Conservation (phyloP, 1,140 invertebrate species). For the Lamellibrachia luymesi region DNA sequence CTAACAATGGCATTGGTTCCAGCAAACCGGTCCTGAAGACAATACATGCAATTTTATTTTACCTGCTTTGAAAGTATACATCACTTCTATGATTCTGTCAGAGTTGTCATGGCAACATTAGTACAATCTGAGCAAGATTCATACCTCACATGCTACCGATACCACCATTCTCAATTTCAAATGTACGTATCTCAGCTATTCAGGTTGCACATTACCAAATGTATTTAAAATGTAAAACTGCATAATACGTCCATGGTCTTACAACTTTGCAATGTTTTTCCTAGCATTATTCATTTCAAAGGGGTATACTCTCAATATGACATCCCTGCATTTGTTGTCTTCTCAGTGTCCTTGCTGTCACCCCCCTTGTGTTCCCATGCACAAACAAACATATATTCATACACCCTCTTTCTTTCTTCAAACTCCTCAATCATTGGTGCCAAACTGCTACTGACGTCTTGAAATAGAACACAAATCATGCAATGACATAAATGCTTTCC, state of each 20-base stretch:
- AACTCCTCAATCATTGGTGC: background rate
- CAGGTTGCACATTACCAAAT: background rate
- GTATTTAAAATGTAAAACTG: background rate
- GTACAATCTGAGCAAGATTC: background rate
- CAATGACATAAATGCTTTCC: too few species aligned
- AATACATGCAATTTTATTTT: background rate
- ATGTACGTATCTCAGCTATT: background rate
- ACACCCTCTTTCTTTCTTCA: background rate
- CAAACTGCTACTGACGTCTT: background rate
- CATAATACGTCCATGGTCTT: background rate
- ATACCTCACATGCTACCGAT: background rate
- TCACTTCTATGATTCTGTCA: background rate
- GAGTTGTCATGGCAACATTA: background rate
- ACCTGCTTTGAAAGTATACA: background rate
- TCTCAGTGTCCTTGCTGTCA: background rate
- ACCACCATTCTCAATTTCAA: background rate
- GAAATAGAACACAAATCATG: background rate
- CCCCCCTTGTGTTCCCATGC: background rate
- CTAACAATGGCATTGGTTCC: conserved; percentile 88
- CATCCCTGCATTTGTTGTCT: background rate
- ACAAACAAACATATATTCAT: background rate
- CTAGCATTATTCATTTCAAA: background rate
- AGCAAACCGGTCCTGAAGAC: conserved; percentile 66
- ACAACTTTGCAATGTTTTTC: background rate
- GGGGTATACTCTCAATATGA: background rate